Evolutionary conservation across 92 coral and sea anemone genomes (phyloP).

Genomic region (Paramuricea clavata): DNA sequence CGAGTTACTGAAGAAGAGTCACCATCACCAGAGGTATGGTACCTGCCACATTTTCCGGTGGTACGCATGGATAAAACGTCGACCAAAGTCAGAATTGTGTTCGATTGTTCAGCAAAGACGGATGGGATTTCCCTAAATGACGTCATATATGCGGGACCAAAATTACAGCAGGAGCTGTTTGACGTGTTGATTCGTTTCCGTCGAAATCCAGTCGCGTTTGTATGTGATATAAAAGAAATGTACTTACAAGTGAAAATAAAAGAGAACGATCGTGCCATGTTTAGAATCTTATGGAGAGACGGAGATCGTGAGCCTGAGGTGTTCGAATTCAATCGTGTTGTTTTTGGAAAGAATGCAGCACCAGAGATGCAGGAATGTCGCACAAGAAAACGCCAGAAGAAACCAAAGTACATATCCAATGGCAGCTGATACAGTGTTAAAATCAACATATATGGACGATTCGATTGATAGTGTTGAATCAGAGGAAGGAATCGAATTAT

Average conservation of each 20-base stretch:
- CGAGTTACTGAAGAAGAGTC: background rate
- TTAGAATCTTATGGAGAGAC: conserved; percentile 40
- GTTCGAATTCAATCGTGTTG: conserved; percentile 38
- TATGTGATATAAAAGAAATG: conserved; percentile 59
- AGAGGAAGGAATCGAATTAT: conserved; percentile 60
- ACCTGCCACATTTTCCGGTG: conserved; percentile 18
- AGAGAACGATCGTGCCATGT: conserved; percentile 19
- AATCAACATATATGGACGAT: conserved; percentile 21
- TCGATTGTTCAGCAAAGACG: conserved; percentile 65
- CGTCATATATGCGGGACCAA: conserved; percentile 46
- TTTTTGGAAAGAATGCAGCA: background rate
- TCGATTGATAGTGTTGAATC: conserved; percentile 61
- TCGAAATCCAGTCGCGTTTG: conserved; percentile 47
- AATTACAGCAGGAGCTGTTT: conserved; percentile 37
- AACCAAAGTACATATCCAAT: conserved; percentile 51
- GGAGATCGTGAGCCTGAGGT: conserved; percentile 19
- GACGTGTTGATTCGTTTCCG: conserved; percentile 44
- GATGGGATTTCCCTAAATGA: conserved; percentile 61
- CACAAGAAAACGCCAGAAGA: conserved; percentile 50
- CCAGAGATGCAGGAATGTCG: background rate
- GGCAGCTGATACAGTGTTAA: conserved; percentile 69
- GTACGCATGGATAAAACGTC: conserved; percentile 64
- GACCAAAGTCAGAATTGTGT: conserved; percentile 57
- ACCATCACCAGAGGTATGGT: conserved; percentile 25
- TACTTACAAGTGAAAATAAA: conserved; percentile 31